Conservation (phyloP, 92 coral and sea anemone genomes). For the Porites divaricata region DNA sequence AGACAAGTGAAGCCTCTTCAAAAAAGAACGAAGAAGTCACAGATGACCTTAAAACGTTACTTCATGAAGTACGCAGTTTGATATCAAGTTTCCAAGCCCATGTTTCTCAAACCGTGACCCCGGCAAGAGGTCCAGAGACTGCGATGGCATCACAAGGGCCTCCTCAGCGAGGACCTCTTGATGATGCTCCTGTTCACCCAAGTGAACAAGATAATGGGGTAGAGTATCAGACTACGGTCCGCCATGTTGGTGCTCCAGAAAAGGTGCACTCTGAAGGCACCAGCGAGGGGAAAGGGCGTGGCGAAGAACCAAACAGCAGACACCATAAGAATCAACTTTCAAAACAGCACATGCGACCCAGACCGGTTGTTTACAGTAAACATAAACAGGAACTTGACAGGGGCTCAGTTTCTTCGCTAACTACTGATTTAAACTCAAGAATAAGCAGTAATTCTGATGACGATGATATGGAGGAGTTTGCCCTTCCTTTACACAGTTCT, state of each 20-base stretch:
- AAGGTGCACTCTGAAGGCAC: not conserved
- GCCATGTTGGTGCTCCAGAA: not conserved
- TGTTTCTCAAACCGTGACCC: slow-evolving; percentile 51
- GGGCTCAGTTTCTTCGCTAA: not conserved
- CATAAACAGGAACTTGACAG: not conserved
- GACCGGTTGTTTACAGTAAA: not conserved
- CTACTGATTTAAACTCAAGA: slow-evolving; percentile 27
- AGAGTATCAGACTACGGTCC: not conserved
- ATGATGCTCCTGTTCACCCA: slow-evolving; percentile 21
- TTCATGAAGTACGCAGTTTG: slow-evolving; percentile 77
- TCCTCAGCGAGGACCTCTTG: slow-evolving; percentile 19
- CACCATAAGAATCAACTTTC: not conserved
- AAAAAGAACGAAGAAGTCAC: slow-evolving; percentile 51
- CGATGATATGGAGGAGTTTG: slow-evolving; percentile 34
- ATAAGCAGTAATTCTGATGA: slow-evolving; percentile 14
- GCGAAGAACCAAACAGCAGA: not conserved
- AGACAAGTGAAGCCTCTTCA: slow-evolving; percentile 27
- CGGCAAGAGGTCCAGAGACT: slow-evolving; percentile 46
- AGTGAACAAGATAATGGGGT: not conserved
- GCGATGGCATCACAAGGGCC: slow-evolving; percentile 23
- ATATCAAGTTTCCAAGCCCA: slow-evolving; percentile 80
- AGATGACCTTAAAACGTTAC: slow-evolving; percentile 70
- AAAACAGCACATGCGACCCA: not conserved
- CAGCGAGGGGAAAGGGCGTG: not conserved
- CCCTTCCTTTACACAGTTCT: slow-evolving; percentile 80